These are phyloP conservation scores for Aphis gossypii DNA, from an alignment of 1,140 invertebrate species.

Conservation along the genomic window DNA sequence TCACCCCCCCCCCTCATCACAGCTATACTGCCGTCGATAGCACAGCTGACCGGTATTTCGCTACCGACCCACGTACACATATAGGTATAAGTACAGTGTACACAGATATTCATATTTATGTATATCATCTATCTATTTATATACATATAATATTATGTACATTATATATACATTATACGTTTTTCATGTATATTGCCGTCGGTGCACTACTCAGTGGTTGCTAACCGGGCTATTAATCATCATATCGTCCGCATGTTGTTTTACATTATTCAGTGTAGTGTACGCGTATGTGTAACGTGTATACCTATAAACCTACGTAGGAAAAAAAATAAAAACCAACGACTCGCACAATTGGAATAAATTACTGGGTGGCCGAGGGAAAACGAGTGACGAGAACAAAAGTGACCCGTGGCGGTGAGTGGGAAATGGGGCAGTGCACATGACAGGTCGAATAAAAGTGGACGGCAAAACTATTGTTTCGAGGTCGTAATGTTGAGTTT, in stretches of 20 bases:
- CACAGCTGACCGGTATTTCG: conserved; percentile 3
- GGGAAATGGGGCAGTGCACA: conserved; percentile 36
- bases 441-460: conserved; percentile 53
- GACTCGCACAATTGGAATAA: conserved; percentile 54
- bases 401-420: conserved; percentile 10
- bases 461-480: conserved; percentile 52
- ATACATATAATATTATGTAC: background rate
- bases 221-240: conserved; percentile 32
- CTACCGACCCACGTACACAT: background rate
- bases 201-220: background rate
- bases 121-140: background rate
- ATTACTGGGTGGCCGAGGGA: conserved; percentile 36
- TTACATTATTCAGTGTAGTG: conserved; percentile 13
- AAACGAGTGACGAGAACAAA: conserved; percentile 55
- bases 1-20: background rate
- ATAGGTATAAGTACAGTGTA: background rate
- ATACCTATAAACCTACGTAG: background rate
- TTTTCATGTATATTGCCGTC: background rate
- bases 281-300: background rate
- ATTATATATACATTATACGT: background rate
- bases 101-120: background rate
- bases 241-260: conserved; percentile 32
- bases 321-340: conserved; percentile 2
- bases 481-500: conserved; percentile 48
- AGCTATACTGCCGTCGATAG: background rate